Conservation (phyloP, 2,797 vertebrate species). For the Sebastes nivosus region DNA sequence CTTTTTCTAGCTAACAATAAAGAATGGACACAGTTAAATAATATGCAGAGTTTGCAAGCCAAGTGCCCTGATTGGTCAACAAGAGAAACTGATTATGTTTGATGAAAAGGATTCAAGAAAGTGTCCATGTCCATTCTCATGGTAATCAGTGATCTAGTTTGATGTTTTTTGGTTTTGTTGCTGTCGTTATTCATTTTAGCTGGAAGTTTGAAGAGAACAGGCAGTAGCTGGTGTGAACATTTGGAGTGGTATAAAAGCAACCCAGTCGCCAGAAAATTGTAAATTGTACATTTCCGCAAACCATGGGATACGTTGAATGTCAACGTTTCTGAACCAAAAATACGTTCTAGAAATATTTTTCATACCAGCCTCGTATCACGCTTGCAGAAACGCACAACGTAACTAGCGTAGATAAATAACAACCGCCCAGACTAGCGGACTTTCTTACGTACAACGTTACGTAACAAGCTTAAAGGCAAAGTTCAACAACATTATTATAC, state of each 20-base stretch:
- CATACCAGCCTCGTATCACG: too few species aligned
- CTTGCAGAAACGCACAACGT: too few species aligned
- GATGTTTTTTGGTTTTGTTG: background rate
- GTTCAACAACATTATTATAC: too few species aligned
- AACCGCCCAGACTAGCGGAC: too few species aligned
- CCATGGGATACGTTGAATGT: too few species aligned
- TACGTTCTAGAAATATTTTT: too few species aligned
- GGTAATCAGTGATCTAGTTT: background rate
- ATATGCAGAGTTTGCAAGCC: background rate
- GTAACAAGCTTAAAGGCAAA: too few species aligned
- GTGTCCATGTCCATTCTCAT: background rate
- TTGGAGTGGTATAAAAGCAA: background rate
- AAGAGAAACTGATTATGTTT: background rate
- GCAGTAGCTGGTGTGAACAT: background rate
- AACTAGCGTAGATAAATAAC: too few species aligned
- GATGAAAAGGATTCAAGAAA: background rate
- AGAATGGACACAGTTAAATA: background rate
- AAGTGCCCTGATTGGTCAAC: background rate
- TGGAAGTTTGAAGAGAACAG: background rate
- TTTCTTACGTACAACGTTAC: too few species aligned
- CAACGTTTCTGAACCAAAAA: too few species aligned
- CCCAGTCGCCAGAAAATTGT: too few species aligned
- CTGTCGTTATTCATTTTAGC: background rate
- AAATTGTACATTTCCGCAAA: too few species aligned
- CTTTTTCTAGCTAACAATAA: background rate